A percentile compares a stretch with the other conserved stretches of the same genome.
Conservation (phyloP, 2,797 vertebrate genomes). For the Falco concolor region DNA sequence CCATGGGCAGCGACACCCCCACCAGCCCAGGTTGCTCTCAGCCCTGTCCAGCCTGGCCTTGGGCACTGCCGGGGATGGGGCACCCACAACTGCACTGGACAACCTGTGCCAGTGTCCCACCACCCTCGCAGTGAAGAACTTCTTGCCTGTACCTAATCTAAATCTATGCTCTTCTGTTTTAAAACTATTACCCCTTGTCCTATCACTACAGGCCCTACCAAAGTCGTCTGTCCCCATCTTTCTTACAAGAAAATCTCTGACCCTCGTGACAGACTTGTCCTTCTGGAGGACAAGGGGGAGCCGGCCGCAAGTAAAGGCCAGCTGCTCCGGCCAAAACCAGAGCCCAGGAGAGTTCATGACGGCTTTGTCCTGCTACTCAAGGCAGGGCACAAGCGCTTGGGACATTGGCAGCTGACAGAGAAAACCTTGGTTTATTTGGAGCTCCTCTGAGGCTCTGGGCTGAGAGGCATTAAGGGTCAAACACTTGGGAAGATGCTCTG, state of each 20-base stretch:
- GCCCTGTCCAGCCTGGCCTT: no score
- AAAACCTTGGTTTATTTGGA: background rate
- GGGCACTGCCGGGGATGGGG: no score
- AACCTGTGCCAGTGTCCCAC: no score
- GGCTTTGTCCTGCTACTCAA: background rate
- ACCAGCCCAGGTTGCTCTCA: no score
- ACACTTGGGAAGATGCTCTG: background rate
- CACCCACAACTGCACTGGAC: no score
- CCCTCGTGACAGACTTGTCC: background rate
- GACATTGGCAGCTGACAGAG: background rate
- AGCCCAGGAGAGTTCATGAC: background rate
- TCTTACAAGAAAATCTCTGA: background rate
- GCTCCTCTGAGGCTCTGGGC: background rate
- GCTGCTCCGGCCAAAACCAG: background rate
- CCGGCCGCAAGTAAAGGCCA: background rate
- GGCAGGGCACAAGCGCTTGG: background rate
- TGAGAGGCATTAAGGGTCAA: background rate
- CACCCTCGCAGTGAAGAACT: no score
- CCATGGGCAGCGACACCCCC: no score
- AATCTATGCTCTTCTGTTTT: no score
- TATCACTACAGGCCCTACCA: no score
- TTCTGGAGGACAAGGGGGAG: background rate
- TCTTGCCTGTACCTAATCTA: no score
- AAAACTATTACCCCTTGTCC: no score
- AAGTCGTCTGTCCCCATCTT: no score